phyloP scores from a whole-genome alignment of 2,797 vertebrate genomes.

The Bufotes viridis region DNA sequence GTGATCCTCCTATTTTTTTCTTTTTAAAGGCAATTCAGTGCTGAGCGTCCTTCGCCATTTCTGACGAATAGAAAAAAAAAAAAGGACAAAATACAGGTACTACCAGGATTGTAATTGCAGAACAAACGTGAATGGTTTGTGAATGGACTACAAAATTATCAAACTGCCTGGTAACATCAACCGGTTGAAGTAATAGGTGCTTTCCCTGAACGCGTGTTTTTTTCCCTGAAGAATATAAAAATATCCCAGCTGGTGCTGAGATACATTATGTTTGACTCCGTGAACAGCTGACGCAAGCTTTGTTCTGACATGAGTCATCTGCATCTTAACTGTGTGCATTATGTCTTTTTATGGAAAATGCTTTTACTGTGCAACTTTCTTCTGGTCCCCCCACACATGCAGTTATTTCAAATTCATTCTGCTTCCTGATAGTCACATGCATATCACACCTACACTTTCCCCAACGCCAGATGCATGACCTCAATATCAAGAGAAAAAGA shows the following conservation, averaged over 20 bases:
- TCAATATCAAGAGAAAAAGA: slow-evolving; percentile 5
- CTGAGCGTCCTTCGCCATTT: too few species aligned
- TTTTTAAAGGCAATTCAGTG: too few species aligned
- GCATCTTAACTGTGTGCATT: slow-evolving; percentile 22
- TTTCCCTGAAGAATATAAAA: not conserved
- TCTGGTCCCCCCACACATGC: slow-evolving; percentile 34
- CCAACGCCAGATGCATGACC: slow-evolving; percentile 37
- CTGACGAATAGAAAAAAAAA: too few species aligned
- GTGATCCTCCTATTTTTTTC: too few species aligned
- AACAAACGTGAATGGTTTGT: not conserved
- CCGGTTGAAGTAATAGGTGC: not conserved
- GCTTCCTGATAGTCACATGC: slow-evolving; percentile 35
- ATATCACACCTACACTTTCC: slow-evolving; percentile 56
- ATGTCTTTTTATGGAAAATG: slow-evolving; percentile 58
- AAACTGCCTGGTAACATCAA: slow-evolving; percentile 37
- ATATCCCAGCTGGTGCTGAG: slow-evolving; percentile 40
- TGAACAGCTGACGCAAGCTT: slow-evolving; percentile 50
- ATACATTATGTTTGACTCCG: slow-evolving; percentile 30
- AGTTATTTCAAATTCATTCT: slow-evolving; percentile 54
- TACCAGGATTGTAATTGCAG: not conserved
- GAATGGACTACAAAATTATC: not conserved
- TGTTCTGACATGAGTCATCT: slow-evolving; percentile 49
- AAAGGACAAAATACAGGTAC: too few species aligned
- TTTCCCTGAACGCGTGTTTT: not conserved
- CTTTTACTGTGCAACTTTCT: slow-evolving; percentile 42